Evolutionary conservation across 2,797 vertebrate genomes (phyloP).

Genomic region (Limnodromus scolopaceus): DNA sequence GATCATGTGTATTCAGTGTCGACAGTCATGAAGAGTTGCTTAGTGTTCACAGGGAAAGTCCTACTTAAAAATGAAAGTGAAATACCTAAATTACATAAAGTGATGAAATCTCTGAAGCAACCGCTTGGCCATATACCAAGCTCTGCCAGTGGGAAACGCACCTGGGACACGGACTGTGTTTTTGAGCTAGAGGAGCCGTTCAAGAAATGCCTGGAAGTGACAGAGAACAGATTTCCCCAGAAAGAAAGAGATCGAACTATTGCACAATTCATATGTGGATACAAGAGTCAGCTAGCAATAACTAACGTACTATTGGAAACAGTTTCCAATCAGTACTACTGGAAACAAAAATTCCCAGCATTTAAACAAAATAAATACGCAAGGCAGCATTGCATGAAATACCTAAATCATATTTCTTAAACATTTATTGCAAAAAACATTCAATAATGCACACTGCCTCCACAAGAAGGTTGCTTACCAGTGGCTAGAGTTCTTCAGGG

Average conservation of each 20-base stretch:
- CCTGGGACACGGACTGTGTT: not conserved
- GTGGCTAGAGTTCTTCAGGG: not conserved
- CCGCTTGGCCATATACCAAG: fast-evolving
- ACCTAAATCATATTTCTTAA: not conserved
- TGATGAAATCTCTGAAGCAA: not conserved
- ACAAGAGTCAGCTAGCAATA: not conserved
- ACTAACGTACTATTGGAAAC: not conserved
- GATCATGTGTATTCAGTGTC: not conserved
- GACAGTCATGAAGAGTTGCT: not conserved
- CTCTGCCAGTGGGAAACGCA: not conserved
- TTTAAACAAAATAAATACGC: not conserved
- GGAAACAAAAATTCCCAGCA: not conserved
- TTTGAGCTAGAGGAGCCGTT: not conserved
- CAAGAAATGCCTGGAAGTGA: not conserved
- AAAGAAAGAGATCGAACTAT: not conserved
- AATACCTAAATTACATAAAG: not conserved
- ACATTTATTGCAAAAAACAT: not conserved
- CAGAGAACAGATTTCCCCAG: not conserved
- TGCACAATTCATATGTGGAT: not conserved
- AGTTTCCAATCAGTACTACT: not conserved
- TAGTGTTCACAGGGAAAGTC: not conserved
- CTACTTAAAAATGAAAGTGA: not conserved
- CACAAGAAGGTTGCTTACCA: not conserved
- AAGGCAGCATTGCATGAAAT: not conserved
- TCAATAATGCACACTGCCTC: not conserved